Evolutionary conservation across 2,113 vertebrate genomes (phyloP), one percentile per base, ranked within the genome.

Genomic region (Microcebus jonahi): DNA sequence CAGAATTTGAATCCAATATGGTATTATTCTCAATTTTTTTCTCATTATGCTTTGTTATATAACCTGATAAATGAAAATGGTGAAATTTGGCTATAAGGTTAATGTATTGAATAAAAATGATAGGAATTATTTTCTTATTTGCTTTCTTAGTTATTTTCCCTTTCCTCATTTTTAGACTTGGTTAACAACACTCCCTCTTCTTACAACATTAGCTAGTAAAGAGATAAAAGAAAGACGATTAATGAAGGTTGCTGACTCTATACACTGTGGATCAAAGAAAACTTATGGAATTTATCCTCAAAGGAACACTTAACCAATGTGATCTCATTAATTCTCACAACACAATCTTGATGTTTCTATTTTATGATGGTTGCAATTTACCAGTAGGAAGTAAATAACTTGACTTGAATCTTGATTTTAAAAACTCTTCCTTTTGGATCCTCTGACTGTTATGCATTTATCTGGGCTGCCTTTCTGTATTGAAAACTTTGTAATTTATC

Each of bases 301-400:
- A 83, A 94, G 65, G 23, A 84, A 21, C n/a, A 61, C 31, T 94
- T 91, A 73, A 68, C n/a, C 10, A 57, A 76, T 27, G 50, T 50
- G 20, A 85, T 85, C 68, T 97, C 57, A 92, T 96, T 96, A 95
- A 89, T 95, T 73, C 83, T 95, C 91, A 93, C 42, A 75, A 91
- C 63, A 94, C 0, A 17, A 53, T 79, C 29, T 89, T 25, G 14
- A 67, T 77, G n/a, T 76, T 10, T 87, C 80, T 93, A 31, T 61
- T 97, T 93, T n/a, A 92, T 71, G 95, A 90, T 0, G 6, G 67
- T 25, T 75, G 17, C 15, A 94, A 86, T 96, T 97, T 94, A 88
- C 55, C 90, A 48, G 48, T 53, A 63, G 92, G 67, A 96, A 96
- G 36, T 85, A 93, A 97, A 71, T 91, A 84, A 96, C 53, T 96